These are phyloP conservation scores for Prorops nasuta DNA, from an alignment of 1,140 invertebrate genomes.

Conservation along the genomic window DNA sequence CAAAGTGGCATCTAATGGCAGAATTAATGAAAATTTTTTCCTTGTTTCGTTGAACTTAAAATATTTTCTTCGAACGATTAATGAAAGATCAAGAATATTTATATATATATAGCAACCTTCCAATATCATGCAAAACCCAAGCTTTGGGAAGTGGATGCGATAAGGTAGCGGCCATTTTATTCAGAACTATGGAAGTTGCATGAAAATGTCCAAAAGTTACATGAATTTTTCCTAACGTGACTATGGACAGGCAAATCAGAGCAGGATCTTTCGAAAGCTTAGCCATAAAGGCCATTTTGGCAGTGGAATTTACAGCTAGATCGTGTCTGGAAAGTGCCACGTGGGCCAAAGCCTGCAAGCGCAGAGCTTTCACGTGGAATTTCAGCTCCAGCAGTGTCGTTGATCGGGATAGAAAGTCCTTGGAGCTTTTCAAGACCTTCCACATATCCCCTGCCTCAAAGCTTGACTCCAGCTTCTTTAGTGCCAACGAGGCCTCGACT, in stretches of 20 bases:
- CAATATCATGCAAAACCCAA: conserved; percentile 38
- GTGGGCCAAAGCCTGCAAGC: conserved; percentile 30
- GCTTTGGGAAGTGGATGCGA: conserved; percentile 27
- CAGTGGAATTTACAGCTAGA: conserved; percentile 24
- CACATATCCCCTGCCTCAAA: conserved; percentile 25
- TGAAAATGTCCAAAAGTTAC: conserved; percentile 36
- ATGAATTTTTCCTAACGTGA: conserved; percentile 38
- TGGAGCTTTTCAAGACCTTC: conserved; percentile 18
- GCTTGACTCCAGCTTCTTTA: conserved; percentile 20
- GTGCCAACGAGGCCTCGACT: conserved; percentile 8
- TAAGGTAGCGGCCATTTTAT: conserved; percentile 25
- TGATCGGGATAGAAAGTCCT: conserved; percentile 22
- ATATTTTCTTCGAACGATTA: neutral
- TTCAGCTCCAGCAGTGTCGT: conserved; percentile 11
- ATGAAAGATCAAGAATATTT: neutral
- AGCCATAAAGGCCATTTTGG: conserved; percentile 27
- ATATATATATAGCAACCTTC: conserved; percentile 14
- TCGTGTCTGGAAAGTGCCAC: conserved; percentile 34
- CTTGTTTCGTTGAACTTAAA: neutral
- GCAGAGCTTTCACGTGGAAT: conserved; percentile 24
- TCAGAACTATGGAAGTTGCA: conserved; percentile 30
- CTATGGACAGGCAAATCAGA: conserved; percentile 23
- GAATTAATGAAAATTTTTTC: neutral
- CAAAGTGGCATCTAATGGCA: conserved; percentile 34
- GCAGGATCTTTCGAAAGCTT: conserved; percentile 18